Base-by-base conservation (phyloP, 2,888 invertebrate species). In the Pollenia angustigena region DNA sequence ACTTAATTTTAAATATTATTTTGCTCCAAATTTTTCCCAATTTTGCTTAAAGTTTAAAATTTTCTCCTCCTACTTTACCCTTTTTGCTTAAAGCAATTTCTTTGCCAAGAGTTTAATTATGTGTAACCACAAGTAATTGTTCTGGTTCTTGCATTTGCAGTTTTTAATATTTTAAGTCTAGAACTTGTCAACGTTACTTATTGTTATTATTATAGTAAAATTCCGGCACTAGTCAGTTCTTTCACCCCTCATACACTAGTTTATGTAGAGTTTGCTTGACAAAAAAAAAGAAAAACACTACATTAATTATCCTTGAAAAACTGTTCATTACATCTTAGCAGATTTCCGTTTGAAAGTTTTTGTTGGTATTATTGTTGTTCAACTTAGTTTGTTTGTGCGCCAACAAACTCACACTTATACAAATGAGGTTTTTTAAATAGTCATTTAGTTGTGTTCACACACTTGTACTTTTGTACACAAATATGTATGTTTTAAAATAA, bases 161-260 rank as follows among this genome's bases (percentile, higher is more conserved):
- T 69, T 42, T 16, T 50, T n/a, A 40, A 12, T 66, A 42, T 18
- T 42, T 79, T 48, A 40, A 79, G 68, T 50, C 69, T 69, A 50
- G 40, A 18, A 60, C n/a, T 69, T 79, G 78, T 79, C 79, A 79
- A 79, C 79, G 48, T 79, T 79, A 69, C 79, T 79, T 79, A 78
- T 60, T 60, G 16, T 46, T 60, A 46, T 58, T 56, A 18, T 14
- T 56, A 18, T 40, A 18, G 40, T 32, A n/a, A 40, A 48, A 16
- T 16, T 56, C 9, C 11, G 16, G 18, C 4, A 42, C 4, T 50
- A 18, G 4, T 40, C 23, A 18, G 4, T 40, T n/a, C n/a, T 48
- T 6, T 1, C 40, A 14, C 18, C 50, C 42, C 16, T 54, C 16
- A n/a, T 62, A 7, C 6, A 4, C 32, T 16, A 52, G 18, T 42